Percentiles rank a stretch among this genome's conserved stretches.
These are phyloP conservation scores for Tipula helvola DNA, from an alignment of 2,888 invertebrate species.

Conservation along the genomic window DNA sequence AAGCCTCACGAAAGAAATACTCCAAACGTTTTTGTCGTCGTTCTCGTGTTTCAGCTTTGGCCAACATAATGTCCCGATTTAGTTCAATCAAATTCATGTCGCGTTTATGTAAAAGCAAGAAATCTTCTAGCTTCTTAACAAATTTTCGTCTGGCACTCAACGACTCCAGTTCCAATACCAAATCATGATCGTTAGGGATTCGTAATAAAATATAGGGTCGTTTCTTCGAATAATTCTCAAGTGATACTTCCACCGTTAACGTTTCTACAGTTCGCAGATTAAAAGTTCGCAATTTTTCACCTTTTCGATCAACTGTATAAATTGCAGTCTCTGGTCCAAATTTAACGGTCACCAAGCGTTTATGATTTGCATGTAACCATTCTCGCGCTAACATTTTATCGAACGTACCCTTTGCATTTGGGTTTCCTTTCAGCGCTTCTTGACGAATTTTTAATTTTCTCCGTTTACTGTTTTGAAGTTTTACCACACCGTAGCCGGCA, in stretches of 20 bases:
- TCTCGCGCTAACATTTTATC: slow-evolving; percentile 90
- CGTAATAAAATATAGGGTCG: slow-evolving; percentile 71
- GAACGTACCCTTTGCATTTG: slow-evolving; percentile 51
- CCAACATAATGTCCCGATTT: slow-evolving; percentile 68
- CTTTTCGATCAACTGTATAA: slow-evolving; percentile 80
- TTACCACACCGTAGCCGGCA: slow-evolving; percentile 85
- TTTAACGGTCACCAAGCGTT: slow-evolving; percentile 75
- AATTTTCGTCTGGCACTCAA: slow-evolving; percentile 71
- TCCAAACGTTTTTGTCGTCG: slow-evolving; percentile 84
- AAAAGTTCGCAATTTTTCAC: slow-evolving; percentile 76
- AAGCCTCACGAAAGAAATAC: slow-evolving; percentile 93
- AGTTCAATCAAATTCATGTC: slow-evolving; percentile 61
- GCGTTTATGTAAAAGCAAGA: slow-evolving; percentile 71
- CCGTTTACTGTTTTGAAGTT: slow-evolving; percentile 74
- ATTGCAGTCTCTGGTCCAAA: slow-evolving; percentile 81
- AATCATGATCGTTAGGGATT: slow-evolving; percentile 80
- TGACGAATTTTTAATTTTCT: slow-evolving; percentile 71
- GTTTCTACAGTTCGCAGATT: slow-evolving; percentile 63
- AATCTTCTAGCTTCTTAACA: slow-evolving; percentile 73
- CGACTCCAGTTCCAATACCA: slow-evolving; percentile 83
- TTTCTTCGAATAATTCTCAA: slow-evolving; percentile 56
- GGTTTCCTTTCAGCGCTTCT: slow-evolving; percentile 31
- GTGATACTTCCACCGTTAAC: slow-evolving; percentile 80
- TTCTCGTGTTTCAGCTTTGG: slow-evolving; percentile 87
- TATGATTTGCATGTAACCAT: slow-evolving; percentile 88